A percentile compares a stretch with the other conserved stretches of the same genome.
These are phyloP conservation scores for Eumeta japonica DNA, from an alignment of 1,140 invertebrate genomes.

Conservation along the genomic window DNA sequence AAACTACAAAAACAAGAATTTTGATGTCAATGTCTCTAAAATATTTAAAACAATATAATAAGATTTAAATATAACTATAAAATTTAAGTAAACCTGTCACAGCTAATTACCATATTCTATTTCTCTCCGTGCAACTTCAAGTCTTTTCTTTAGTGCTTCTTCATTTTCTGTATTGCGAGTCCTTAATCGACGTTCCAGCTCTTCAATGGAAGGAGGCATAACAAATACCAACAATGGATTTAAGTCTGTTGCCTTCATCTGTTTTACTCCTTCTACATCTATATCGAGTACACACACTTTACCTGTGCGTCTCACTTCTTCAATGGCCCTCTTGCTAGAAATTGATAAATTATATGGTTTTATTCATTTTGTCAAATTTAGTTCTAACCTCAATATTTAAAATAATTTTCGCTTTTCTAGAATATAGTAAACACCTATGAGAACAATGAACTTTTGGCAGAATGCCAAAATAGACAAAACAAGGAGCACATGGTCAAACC, in stretches of 20 bases:
- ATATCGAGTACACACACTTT: constrained; percentile 95
- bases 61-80: no score
- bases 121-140: constrained; percentile 74
- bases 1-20: no score
- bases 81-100: no score
- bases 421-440: neutral
- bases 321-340: constrained; percentile 82
- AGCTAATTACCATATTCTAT: constrained; percentile 87
- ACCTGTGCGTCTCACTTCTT: constrained; percentile 74
- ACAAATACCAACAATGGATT: constrained; percentile 88
- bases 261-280: constrained; percentile 92
- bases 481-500: constrained; percentile 45
- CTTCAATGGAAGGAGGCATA: constrained; percentile 85
- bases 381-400: neutral
- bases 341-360: constrained; percentile 7
- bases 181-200: constrained; percentile 75
- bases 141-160: constrained; percentile 74
- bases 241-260: constrained; percentile 79
- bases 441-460: constrained; percentile 27
- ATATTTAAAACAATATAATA: no score
- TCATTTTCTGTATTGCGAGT: constrained; percentile 86
- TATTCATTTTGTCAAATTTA: neutral
- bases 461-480: constrained; percentile 30
- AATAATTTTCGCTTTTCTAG: neutral
- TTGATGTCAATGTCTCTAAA: no score